Evolutionary conservation across 2,888 invertebrate species (phyloP), one percentile per base, ranked within the genome.

Genomic region (Cataglyphis albicans): DNA sequence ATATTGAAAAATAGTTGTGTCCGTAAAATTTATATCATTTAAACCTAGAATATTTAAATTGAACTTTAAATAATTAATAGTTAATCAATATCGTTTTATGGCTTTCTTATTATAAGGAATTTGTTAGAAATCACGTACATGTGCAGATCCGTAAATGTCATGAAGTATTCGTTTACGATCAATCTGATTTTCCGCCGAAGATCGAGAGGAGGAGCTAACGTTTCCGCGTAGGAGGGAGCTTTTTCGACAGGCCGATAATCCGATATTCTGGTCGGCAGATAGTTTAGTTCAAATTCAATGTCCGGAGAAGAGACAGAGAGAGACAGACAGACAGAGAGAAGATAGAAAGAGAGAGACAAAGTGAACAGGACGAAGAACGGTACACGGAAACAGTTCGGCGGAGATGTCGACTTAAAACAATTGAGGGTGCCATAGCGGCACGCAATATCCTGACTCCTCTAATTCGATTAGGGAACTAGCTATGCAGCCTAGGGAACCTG

Each of bases 321-420:
- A 91, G 92, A 93, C 21, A 21, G 91, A 91, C 90, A 91, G 92
- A 93, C n/a, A 57, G 73, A 29, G 18, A 21, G 52, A 73, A 55
- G 57, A 55, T 35, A 12, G 25, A 67, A 0, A 48, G 67, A 61
- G 67, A 61, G 88, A 70, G 81, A 59, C 63, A 12, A 18, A 29
- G 52, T 68, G 57, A 55, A 63, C 35, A 32, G 5, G 44, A 65
- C 6, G 35, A 59, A 78, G 65, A 61, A 57, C 65, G 75, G 63
- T 73, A 61, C 57, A 61, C 76, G 85, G 75, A 83, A 81, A 85
- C 87, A 88, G 84, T 87, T 88, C 89, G 89, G 87, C 93, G 94
- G 93, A 93, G 94, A 94, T 93, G 94, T 93, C 93, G 93, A 93
- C 93, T 94, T 94, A 94, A 94, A 94, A 94, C 94, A 94, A 94